These are phyloP conservation scores for Harpagoxenus sublaevis DNA, from an alignment of 2,888 invertebrate species.

Conservation along the genomic window DNA sequence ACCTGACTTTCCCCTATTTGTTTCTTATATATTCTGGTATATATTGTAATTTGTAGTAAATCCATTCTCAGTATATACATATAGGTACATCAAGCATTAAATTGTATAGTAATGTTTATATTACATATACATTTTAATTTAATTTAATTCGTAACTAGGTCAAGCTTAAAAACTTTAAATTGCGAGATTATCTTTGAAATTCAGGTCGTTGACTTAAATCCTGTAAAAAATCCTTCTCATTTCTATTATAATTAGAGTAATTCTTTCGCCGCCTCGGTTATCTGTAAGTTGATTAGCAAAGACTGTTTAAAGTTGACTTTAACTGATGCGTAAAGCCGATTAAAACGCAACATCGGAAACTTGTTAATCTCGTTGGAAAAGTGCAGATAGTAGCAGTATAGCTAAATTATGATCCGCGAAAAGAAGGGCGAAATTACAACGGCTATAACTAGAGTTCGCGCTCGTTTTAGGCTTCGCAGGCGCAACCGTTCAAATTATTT, in stretches of 20 bases:
- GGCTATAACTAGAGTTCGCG: conserved; percentile 43
- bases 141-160: conserved; percentile 43
- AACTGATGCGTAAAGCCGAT: conserved; percentile 49
- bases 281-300: conserved; percentile 52
- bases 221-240: conserved; percentile 28
- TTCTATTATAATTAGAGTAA: conserved; percentile 41
- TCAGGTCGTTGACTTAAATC: conserved; percentile 45
- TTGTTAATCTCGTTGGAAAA: conserved; percentile 52
- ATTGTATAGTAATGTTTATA: not conserved
- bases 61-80: no score
- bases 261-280: conserved; percentile 42
- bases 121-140: conserved; percentile 16
- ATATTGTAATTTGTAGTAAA: no score
- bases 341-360: conserved; percentile 44
- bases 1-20: no score
- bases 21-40: no score
- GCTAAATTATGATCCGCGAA: conserved; percentile 46
- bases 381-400: conserved; percentile 43
- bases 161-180: conserved; percentile 44
- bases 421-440: conserved; percentile 45
- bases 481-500: conserved; percentile 64
- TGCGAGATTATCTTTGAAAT: conserved; percentile 46
- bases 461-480: conserved; percentile 38
- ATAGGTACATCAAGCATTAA: not conserved
- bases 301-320: conserved; percentile 47